Base-by-base conservation (phyloP, 2,888 invertebrate genomes). In the Alcis repandata region DNA sequence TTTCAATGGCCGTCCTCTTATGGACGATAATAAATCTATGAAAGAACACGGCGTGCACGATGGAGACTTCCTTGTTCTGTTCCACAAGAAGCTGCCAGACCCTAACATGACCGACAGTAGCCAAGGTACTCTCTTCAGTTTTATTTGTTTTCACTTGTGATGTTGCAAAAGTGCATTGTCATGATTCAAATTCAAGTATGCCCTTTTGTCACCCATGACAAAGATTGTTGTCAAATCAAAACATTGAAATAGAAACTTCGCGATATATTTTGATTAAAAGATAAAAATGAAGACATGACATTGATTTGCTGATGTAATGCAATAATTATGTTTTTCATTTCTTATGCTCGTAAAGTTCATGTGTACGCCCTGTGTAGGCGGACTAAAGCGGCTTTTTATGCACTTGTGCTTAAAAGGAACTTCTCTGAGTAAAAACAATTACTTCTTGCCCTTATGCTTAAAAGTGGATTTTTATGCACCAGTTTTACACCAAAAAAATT, bases 31-130 rank as follows among this genome's bases (percentile, higher is more conserved):
- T 84, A 96, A 96, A 79, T 96, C 98, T 0, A 85, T 99, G 61
- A 96, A 96, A 84, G 95, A 96, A 59, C 96, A 95, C 79, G 98
- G 98, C 1, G 95, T 99, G 17, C 94, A 94, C 69, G 98, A 99
- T 86, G 98, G 98, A 13, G 99, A 99, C 87, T 97, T 97, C 59
- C 95, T 97, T 59, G 96, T 99, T 58, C 95, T 98, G 69, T 92
- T 99, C 63, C 97, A 96, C 89, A 61, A 84, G 87, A 0, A 83
- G 87, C 38, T 83, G n/a, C n/a, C 88, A n/a, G 85, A 88, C 70
- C 79, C 88, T 58, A 87, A 85, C 72, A 75, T 79, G 54, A 84
- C 71, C 57, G 89, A 92, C 72, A 86, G 90, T 57, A 91, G 84
- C 75, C 92, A 91, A 89, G 88, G 92, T 38, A 75, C 43, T 70